Conservation (phyloP, 2,113 vertebrate species). For the Pogonocichla stellata region DNA sequence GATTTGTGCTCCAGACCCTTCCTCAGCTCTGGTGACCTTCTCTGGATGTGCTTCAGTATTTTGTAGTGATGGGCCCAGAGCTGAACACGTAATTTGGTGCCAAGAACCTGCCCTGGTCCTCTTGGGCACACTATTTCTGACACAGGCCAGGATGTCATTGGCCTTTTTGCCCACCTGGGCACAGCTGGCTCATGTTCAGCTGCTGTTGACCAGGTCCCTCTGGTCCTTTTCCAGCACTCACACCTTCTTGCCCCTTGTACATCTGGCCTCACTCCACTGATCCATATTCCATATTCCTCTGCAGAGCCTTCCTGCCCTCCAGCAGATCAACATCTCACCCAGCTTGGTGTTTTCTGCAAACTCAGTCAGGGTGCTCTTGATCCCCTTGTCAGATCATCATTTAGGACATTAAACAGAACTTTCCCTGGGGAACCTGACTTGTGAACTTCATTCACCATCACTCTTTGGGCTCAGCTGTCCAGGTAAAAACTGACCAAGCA, state of each 20-base stretch:
- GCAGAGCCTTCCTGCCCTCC: not conserved
- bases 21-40: not conserved
- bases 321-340: not conserved
- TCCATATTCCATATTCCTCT: not conserved
- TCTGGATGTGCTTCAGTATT: not conserved
- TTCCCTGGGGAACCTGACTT: not conserved
- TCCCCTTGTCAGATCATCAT: fast-evolving
- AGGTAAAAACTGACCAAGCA: not conserved
- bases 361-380: not conserved
- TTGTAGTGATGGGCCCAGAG: not conserved
- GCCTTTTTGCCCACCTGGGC: not conserved
- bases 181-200: not conserved
- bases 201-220: not conserved
- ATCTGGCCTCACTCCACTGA: not conserved
- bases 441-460: not conserved
- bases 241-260: not conserved
- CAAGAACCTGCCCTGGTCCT: not conserved
- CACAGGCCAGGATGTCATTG: not conserved
- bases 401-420: not conserved
- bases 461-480: not conserved
- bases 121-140: not conserved
- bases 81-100: fast-evolving
- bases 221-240: not conserved
- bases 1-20: not conserved
- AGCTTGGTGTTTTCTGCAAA: not conserved